Conservation (phyloP, 2,113 vertebrate species). For the Mobula birostris region DNA sequence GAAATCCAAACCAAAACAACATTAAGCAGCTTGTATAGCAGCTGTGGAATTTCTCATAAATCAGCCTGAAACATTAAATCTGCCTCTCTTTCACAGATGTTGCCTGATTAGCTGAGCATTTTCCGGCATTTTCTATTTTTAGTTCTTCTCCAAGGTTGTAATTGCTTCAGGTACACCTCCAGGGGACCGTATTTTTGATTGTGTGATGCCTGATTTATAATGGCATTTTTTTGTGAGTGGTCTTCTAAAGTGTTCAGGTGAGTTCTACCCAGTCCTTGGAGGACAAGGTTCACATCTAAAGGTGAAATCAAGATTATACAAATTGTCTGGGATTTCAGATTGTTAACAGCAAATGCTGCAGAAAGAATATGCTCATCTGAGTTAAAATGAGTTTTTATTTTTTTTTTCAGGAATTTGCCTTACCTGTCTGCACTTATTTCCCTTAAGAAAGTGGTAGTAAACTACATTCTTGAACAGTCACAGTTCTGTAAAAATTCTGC, state of each 20-base stretch:
- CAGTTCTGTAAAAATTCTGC: no score
- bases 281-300: neutral
- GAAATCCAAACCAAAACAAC: neutral
- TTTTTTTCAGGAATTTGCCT: no score
- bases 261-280: neutral
- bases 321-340: neutral
- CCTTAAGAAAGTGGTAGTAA: no score
- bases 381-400: neutral
- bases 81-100: neutral
- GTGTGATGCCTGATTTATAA: neutral
- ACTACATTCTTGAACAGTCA: no score
- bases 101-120: neutral
- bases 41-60: neutral
- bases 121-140: neutral
- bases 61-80: neutral
- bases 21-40: neutral
- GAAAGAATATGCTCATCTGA: conserved; percentile 1
- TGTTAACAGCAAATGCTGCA: neutral
- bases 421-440: no score
- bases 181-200: neutral
- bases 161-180: neutral
- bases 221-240: neutral
- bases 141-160: neutral
- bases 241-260: neutral
- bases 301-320: conserved; percentile 2